phyloP scores from a whole-genome alignment of 2,113 vertebrate genomes.

The Mustela lutreola region DNA sequence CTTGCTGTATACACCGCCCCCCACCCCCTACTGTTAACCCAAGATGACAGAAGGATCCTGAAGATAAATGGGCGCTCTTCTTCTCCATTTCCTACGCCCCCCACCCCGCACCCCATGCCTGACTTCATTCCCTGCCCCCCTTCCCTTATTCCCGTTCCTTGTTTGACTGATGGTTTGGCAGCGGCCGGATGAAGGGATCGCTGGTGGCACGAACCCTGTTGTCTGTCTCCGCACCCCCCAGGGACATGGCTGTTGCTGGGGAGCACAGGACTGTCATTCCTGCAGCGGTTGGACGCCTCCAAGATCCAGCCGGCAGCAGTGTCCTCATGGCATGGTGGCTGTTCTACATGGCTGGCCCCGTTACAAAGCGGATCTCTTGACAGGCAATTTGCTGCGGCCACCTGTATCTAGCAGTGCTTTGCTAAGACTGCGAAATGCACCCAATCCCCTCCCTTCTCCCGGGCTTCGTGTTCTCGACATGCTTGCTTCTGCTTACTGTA shows the following conservation, averaged over 20 bases:
- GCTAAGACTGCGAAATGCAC: not conserved
- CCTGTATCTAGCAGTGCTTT: constrained; percentile 60
- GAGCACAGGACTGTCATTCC: constrained; percentile 43
- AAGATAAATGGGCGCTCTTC: not conserved
- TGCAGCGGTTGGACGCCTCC: not conserved
- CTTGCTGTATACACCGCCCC: not conserved
- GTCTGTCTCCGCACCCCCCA: not conserved
- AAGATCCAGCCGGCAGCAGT: constrained; percentile 4
- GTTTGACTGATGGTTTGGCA: constrained; percentile 56
- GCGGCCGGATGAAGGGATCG: not conserved
- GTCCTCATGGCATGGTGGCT: not conserved
- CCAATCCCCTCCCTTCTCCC: not conserved
- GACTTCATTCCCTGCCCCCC: not conserved
- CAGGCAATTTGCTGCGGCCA: constrained; percentile 67
- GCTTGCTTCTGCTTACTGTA: not conserved
- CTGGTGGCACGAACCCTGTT: constrained; percentile 35
- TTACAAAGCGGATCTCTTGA: constrained; percentile 69
- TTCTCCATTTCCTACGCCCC: not conserved
- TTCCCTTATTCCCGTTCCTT: not conserved
- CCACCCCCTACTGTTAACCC: not conserved
- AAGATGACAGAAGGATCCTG: constrained; percentile 46
- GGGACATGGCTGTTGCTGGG: not conserved
- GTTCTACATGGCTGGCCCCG: constrained; percentile 73
- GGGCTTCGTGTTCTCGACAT: not conserved
- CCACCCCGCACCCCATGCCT: not conserved